Percentiles rank a stretch among this genome's conserved stretches.
Evolutionary conservation across 1,140 invertebrate species (phyloP).

Genomic region (Frieseomelitta varia): DNA sequence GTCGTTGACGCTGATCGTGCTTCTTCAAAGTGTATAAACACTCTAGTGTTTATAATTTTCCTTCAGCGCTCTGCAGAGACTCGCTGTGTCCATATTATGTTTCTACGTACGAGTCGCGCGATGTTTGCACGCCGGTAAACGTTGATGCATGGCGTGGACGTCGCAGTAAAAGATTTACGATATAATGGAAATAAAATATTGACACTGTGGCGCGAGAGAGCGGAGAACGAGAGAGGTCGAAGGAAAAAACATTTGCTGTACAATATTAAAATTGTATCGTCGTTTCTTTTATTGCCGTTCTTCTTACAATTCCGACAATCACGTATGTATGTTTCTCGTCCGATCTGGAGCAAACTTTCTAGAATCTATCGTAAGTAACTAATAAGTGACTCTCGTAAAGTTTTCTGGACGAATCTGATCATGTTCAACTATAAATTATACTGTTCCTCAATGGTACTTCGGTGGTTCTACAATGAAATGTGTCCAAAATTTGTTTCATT

Average conservation of each 20-base stretch:
- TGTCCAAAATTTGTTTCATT: too few species aligned
- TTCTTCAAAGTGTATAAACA: neutral
- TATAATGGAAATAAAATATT: constrained; percentile 11
- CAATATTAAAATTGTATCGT: neutral
- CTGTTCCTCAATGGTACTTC: too few species aligned
- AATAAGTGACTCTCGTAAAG: too few species aligned
- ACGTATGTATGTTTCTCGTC: accelerated
- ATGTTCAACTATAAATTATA: too few species aligned
- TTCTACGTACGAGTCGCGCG: neutral
- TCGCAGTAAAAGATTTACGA: neutral
- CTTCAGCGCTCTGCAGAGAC: neutral
- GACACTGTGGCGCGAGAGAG: neutral
- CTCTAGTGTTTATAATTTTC: neutral
- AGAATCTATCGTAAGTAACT: neutral
- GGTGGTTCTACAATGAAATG: too few species aligned
- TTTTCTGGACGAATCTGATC: too few species aligned
- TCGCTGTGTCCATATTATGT: neutral
- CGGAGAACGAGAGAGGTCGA: neutral
- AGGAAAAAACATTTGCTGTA: neutral
- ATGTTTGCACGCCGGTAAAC: neutral
- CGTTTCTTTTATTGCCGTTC: neutral
- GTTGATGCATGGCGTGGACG: neutral
- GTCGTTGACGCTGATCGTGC: neutral
- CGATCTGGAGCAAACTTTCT: neutral
- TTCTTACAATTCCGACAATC: neutral